Percentiles rank a stretch among this genome's conserved stretches.
These are phyloP conservation scores for Drosophila pullipes DNA, from an alignment of 2,888 invertebrate species.

Conservation along the genomic window DNA sequence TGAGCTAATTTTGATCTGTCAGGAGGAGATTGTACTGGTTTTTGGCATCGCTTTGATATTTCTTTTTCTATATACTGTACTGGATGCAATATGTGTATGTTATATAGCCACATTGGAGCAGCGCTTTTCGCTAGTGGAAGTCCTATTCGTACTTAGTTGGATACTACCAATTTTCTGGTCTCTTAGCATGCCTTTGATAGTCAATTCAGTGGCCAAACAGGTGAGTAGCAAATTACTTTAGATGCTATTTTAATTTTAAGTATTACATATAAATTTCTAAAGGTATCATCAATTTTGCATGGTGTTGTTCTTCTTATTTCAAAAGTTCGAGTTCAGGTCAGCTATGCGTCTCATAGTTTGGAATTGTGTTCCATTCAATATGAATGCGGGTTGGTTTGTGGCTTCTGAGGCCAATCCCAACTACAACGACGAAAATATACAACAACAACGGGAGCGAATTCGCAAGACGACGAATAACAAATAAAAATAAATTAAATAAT, in stretches of 20 bases:
- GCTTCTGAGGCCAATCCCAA: too few relatives aligned
- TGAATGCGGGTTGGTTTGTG: too few relatives aligned
- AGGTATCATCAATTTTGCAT: neutral
- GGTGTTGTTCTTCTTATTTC: neutral
- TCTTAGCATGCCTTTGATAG: slow-evolving; percentile 40
- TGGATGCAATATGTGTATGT: slow-evolving; percentile 29
- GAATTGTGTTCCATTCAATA: too few relatives aligned
- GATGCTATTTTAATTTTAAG: neutral
- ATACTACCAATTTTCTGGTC: slow-evolving; percentile 38
- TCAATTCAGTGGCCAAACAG: slow-evolving; percentile 32
- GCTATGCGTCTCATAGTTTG: too few relatives aligned
- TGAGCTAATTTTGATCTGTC: slow-evolving; percentile 40
- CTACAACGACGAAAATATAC: too few relatives aligned
- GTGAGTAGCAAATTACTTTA: slow-evolving; percentile 6
- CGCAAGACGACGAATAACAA: too few relatives aligned
- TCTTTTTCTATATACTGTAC: slow-evolving; percentile 32
- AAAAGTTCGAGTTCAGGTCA: neutral
- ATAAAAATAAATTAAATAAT: too few relatives aligned
- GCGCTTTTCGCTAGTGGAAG: slow-evolving; percentile 3
- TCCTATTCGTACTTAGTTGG: slow-evolving; percentile 30
- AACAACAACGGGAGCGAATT: too few relatives aligned
- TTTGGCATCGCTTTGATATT: slow-evolving; percentile 39
- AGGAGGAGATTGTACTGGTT: slow-evolving; percentile 34
- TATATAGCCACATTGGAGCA: slow-evolving; percentile 23
- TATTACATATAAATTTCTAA: neutral